phyloP scores from a whole-genome alignment of 1,140 invertebrate species.

The Druon quercuslanigerum region DNA sequence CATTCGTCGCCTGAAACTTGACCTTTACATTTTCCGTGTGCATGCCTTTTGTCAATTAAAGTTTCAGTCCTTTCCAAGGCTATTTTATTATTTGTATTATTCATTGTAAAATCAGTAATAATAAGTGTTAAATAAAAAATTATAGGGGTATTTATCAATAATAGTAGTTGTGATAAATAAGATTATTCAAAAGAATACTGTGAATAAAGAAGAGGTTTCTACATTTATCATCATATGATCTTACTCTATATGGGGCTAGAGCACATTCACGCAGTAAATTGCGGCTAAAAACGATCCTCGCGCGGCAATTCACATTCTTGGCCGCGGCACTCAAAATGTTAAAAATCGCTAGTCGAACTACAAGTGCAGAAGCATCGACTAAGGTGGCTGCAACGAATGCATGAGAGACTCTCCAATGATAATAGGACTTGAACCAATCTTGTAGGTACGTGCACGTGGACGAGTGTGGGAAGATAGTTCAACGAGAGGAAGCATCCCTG shows the following conservation, averaged over 20 bases:
- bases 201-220: too few relatives aligned
- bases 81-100: too few relatives aligned
- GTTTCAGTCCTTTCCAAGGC: too few relatives aligned
- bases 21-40: too few relatives aligned
- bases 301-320: constrained; percentile 12
- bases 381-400: background rate
- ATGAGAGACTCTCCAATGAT: constrained; percentile 3
- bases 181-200: too few relatives aligned
- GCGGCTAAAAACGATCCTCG: background rate
- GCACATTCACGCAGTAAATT: background rate
- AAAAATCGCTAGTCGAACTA: background rate
- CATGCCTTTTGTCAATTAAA: too few relatives aligned
- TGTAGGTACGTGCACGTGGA: constrained; percentile 18
- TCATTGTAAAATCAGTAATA: too few relatives aligned
- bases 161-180: too few relatives aligned
- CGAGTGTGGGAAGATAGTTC: constrained; percentile 27
- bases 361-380: constrained; percentile 25
- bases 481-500: background rate
- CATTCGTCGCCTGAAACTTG: too few relatives aligned
- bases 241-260: background rate
- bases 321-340: constrained; percentile 7
- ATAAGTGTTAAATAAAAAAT: too few relatives aligned
- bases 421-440: constrained; percentile 31
- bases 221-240: background rate
- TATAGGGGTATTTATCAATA: too few relatives aligned